phyloP scores from a whole-genome alignment of 2,888 invertebrate species.

The Laothoe populi region DNA sequence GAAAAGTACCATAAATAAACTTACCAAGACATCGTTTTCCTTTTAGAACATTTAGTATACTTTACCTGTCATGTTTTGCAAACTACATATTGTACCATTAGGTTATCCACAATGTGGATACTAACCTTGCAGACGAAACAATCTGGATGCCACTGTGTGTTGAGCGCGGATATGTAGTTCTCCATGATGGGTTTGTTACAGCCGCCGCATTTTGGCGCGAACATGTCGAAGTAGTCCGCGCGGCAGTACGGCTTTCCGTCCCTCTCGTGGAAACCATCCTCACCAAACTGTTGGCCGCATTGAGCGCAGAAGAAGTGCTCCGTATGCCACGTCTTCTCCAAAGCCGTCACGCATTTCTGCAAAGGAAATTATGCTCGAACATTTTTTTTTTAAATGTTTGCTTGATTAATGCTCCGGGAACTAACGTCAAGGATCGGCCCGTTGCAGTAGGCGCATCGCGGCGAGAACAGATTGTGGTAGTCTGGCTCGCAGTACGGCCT shows the following conservation, averaged over 20 bases:
- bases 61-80: constrained; percentile 61
- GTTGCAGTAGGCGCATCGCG: constrained; percentile 99
- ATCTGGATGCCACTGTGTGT: constrained; percentile 99
- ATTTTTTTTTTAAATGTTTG: constrained; percentile 16
- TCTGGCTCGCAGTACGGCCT: constrained; percentile 99
- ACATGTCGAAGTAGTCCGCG: constrained; percentile 98
- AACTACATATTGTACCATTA: background rate
- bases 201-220: constrained; percentile 98
- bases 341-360: constrained; percentile 99
- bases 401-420: constrained; percentile 35
- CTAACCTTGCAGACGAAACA: constrained; percentile 99
- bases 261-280: constrained; percentile 98
- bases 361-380: constrained; percentile 57
- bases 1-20: constrained; percentile 46
- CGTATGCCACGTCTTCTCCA: constrained; percentile 99
- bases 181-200: constrained; percentile 98
- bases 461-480: constrained; percentile 99
- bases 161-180: constrained; percentile 98
- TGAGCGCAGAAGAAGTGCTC: constrained; percentile 99
- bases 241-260: constrained; percentile 98
- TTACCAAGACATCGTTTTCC: constrained; percentile 42
- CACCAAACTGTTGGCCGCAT: constrained; percentile 98
- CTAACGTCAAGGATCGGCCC: constrained; percentile 99
- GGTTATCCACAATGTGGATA: constrained; percentile 41
- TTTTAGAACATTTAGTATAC: constrained; percentile 57